phyloP scores from a whole-genome alignment of 2,888 invertebrate genomes.

The Drosophila algonquin region DNA sequence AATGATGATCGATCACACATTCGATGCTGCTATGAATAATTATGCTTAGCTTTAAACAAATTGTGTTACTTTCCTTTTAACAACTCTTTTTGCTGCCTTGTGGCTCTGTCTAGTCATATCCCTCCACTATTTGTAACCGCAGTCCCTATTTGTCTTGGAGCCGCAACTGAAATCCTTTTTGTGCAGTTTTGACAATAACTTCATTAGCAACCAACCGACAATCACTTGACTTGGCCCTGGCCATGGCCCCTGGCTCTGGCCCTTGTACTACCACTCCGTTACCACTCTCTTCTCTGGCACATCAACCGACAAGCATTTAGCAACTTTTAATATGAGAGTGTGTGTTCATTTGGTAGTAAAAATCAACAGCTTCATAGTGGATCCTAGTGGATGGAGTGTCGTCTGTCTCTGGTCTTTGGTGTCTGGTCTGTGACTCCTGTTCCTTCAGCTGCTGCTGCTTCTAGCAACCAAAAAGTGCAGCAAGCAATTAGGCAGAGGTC shows the following conservation, averaged over 20 bases:
- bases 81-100: too few relatives aligned
- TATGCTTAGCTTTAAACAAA: not conserved
- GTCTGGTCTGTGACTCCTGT: constrained; percentile 10
- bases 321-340: constrained; percentile 53
- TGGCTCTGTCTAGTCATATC: not conserved
- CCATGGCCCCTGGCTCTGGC: not conserved
- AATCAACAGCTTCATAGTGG: constrained; percentile 45
- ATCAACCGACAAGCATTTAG: constrained; percentile 33
- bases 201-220: constrained; percentile 58
- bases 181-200: constrained; percentile 54
- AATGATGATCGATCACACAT: not conserved
- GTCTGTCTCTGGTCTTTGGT: constrained; percentile 5
- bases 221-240: constrained; percentile 50
- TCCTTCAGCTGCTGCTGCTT: not conserved
- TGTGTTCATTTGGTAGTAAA: constrained; percentile 43
- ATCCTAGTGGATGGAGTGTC: constrained; percentile 1
- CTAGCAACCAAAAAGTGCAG: constrained; percentile 46
- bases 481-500: constrained; percentile 52
- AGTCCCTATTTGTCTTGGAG: constrained; percentile 16
- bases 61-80: not conserved
- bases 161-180: constrained; percentile 31
- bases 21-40: constrained; percentile 3
- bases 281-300: constrained; percentile 1
- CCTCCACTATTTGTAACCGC: not conserved
- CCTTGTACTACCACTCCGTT: not conserved